These are phyloP conservation scores for Hypsibius dujardini DNA, from an alignment of 1,140 invertebrate genomes.

Conservation along the genomic window DNA sequence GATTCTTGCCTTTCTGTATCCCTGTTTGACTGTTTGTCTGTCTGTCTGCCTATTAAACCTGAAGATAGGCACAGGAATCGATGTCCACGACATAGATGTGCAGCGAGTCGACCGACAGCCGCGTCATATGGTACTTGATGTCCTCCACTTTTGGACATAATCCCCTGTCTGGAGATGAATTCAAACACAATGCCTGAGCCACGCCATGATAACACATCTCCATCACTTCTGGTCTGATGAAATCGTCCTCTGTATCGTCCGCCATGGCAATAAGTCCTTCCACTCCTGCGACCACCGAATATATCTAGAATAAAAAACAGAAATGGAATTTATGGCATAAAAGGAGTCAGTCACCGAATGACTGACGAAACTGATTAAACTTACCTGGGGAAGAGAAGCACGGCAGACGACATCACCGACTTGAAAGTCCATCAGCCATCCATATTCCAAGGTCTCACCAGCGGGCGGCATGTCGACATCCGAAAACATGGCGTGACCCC, in stretches of 20 bases:
- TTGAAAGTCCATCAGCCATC: constrained; percentile 53
- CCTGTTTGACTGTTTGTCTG: too few species aligned
- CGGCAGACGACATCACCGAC: constrained; percentile 41
- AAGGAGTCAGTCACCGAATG: too few species aligned
- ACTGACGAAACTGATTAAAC: too few species aligned
- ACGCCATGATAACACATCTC: constrained; percentile 68
- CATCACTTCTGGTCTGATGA: constrained; percentile 54
- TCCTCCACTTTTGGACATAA: constrained; percentile 65
- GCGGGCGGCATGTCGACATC: constrained; percentile 67
- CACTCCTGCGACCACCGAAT: too few species aligned
- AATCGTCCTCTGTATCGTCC: constrained; percentile 49
- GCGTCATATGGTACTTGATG: constrained; percentile 83
- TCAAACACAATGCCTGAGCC: constrained; percentile 54
- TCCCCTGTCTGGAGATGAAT: constrained; percentile 35
- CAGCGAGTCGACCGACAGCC: constrained; percentile 71
- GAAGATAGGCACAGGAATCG: constrained; percentile 64
- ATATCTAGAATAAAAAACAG: too few species aligned
- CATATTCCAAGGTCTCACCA: constrained; percentile 87
- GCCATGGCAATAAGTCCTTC: too few species aligned
- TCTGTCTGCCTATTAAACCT: too few species aligned
- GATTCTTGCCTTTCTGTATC: too few species aligned
- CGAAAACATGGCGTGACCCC: constrained; percentile 94
- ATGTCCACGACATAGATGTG: constrained; percentile 76
- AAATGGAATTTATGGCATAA: too few species aligned
- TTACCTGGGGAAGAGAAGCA: constrained; percentile 38